These are phyloP conservation scores for Pavo muticus DNA, from an alignment of 2,113 vertebrate species.

Conservation along the genomic window DNA sequence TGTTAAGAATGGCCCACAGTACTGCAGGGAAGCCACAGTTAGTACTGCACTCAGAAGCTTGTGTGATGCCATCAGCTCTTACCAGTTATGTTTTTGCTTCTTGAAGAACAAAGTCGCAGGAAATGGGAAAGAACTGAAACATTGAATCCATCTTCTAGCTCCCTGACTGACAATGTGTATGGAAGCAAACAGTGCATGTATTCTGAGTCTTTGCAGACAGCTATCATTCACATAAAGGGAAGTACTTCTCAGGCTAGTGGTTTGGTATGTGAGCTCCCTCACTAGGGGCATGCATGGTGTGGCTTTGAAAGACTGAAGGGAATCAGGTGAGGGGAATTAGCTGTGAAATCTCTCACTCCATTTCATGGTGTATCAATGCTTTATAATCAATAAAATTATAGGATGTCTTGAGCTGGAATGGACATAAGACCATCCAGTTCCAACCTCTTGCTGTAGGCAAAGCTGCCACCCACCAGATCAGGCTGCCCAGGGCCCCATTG, in stretches of 20 bases:
- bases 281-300: rapidly evolving
- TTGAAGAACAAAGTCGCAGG: background rate
- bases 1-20: background rate
- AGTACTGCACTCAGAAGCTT: background rate
- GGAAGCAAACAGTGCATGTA: background rate
- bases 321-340: background rate
- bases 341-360: background rate
- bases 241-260: background rate
- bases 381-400: background rate
- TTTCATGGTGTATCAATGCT: background rate
- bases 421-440: background rate
- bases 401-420: background rate
- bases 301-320: background rate
- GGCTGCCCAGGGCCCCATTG: background rate
- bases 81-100: background rate
- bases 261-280: background rate
- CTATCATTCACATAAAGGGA: rapidly evolving
- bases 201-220: background rate
- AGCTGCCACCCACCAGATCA: background rate
- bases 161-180: background rate
- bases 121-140: background rate
- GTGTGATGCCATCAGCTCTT: background rate
- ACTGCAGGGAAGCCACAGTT: background rate
- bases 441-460: no score
- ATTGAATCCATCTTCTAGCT: background rate